Base-by-base conservation (phyloP, 1,140 invertebrate genomes). In the Helicorthomorpha holstii region DNA sequence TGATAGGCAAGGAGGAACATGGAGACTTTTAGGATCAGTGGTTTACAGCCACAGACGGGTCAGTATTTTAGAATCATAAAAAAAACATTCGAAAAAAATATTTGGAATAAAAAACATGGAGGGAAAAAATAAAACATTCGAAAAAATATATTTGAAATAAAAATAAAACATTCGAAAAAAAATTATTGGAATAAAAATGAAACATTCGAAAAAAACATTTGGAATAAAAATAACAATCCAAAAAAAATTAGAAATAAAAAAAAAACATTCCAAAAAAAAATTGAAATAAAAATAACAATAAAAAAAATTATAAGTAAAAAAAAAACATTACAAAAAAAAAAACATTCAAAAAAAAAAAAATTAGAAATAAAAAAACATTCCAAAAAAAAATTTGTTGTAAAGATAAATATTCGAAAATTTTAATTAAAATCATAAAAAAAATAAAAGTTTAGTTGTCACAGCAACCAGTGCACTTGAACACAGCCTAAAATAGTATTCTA, bases 41-140 rank as follows among this genome's bases (percentile, higher is more conserved):
- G 71, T 72, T 24, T 72, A 83, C 65, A 80, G 83, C 56, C 82
- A 85, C 66, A 72, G 81, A 65, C 82, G 84, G 73, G 81, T 83
- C 16, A 16, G 29, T 34, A 7, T 7, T 7, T 7, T 34, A 7
- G 7, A 7, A 16, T 16, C 16, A 7, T 7, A 16, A 7, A 34
- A 34, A n/a, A n/a, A n/a, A n/a, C n/a, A n/a, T n/a, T n/a, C n/a
- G n/a, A n/a, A n/a, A n/a, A n/a, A n/a, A n/a, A n/a, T n/a, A n/a
- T n/a, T n/a, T n/a, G n/a, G n/a, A n/a, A n/a, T n/a, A n/a, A n/a
- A n/a, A n/a, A n/a, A n/a, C n/a, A n/a, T n/a, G n/a, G n/a, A n/a
- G n/a, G n/a, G n/a, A n/a, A n/a, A n/a, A n/a, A n/a, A n/a, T n/a
- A n/a, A n/a, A n/a, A n/a, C n/a, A n/a, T n/a, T n/a, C n/a, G n/a